Evolutionary conservation across 2,113 vertebrate species (phyloP).

Genomic region (Verasper variegatus): DNA sequence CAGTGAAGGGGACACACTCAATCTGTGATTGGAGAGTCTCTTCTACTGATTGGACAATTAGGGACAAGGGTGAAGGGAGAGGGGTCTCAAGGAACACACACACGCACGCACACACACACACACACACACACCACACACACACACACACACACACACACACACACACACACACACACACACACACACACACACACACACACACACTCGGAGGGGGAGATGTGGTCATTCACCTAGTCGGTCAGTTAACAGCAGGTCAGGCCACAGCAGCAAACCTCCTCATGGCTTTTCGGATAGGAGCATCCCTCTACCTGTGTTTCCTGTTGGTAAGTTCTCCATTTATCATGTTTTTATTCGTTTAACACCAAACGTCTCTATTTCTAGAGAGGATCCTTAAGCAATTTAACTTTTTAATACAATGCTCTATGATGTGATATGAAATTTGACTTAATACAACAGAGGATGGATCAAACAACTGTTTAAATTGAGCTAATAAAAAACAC

Average conservation of each 20-base stretch:
- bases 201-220: slow-evolving; percentile 9
- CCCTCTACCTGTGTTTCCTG: slow-evolving; percentile 58
- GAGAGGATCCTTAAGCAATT: not conserved
- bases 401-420: not conserved
- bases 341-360: not conserved
- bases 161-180: not conserved
- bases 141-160: slow-evolving; percentile 14
- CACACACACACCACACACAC: slow-evolving; percentile 23
- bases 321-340: slow-evolving; percentile 68
- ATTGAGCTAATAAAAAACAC: not conserved
- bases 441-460: not conserved
- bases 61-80: not conserved
- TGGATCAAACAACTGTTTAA: slow-evolving; percentile 1
- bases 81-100: not conserved
- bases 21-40: slow-evolving; percentile 71
- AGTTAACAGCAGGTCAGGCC: slow-evolving; percentile 27
- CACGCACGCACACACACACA: too few relatives aligned
- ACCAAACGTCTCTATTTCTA: too few relatives aligned
- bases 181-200: slow-evolving; percentile 30
- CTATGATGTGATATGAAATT: not conserved
- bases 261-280: slow-evolving; percentile 55
- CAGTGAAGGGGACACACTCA: slow-evolving; percentile 46
- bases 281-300: slow-evolving; percentile 58
- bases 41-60: slow-evolving; percentile 77
- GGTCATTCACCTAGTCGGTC: slow-evolving; percentile 36